Percentiles rank a stretch among this genome's conserved stretches.
Conservation (phyloP, 1,140 invertebrate genomes). For the Drosophila leontia region DNA sequence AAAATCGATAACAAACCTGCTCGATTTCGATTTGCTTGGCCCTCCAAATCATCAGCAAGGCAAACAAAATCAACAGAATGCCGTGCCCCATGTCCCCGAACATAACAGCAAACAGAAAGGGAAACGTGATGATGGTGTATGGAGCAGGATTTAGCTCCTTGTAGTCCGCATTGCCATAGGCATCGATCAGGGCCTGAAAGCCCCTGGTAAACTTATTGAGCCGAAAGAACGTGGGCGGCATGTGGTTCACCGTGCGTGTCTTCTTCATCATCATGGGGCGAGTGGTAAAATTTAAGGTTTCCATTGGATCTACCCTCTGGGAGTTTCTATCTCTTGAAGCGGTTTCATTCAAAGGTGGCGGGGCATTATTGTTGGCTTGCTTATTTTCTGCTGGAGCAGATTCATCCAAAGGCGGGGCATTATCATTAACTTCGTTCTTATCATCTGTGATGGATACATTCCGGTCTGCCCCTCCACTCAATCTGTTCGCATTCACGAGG, state of each 20-base stretch:
- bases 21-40: conserved; percentile 89
- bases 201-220: conserved; percentile 93
- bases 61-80: conserved; percentile 88
- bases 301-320: neutral
- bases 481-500: conserved; percentile 93
- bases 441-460: neutral
- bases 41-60: conserved; percentile 87
- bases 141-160: conserved; percentile 91
- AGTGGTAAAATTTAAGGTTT: neutral
- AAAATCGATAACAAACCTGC: conserved; percentile 86
- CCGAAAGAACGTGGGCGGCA: conserved; percentile 92
- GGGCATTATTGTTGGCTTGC: no score
- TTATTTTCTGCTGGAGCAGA: neutral
- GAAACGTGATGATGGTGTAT: conserved; percentile 91
- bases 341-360: neutral
- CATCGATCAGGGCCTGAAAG: conserved; percentile 93
- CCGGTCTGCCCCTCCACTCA: conserved; percentile 85
- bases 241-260: conserved; percentile 91
- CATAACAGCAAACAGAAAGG: conserved; percentile 91
- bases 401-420: neutral
- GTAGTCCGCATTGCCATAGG: conserved; percentile 92
- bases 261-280: conserved; percentile 38
- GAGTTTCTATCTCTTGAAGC: neutral
- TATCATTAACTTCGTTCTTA: no score
- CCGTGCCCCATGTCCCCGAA: conserved; percentile 92